phyloP scores from a whole-genome alignment of 2,888 invertebrate species.

The Apoda limacodes region DNA sequence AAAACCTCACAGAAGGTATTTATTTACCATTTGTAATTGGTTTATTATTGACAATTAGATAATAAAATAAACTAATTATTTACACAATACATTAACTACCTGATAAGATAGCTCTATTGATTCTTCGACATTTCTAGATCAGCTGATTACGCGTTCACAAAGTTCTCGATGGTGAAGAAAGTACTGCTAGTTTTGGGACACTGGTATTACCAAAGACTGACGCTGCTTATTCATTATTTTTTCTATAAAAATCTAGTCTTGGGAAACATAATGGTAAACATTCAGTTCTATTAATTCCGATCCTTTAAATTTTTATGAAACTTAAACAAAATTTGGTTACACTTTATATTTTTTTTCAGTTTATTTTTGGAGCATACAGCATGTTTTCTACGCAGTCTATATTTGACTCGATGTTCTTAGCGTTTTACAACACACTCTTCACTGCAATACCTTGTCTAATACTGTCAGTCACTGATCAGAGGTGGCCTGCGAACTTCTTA shows the following conservation, averaged over 20 bases:
- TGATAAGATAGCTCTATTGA: no score
- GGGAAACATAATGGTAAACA: conserved; percentile 70
- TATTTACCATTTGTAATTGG: no score
- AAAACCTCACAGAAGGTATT: no score
- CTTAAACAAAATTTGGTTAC: no score
- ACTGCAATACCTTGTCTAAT: conserved; percentile 80
- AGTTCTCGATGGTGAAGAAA: conserved; percentile 82
- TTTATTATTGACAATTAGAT: no score
- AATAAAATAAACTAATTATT: no score
- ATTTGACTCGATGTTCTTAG: conserved; percentile 81
- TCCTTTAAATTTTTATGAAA: conserved; percentile 1
- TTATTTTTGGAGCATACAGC: conserved; percentile 66
- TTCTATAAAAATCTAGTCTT: conserved; percentile 89
- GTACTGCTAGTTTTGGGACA: conserved; percentile 86
- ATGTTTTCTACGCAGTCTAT: conserved; percentile 74
- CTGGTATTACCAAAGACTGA: conserved; percentile 82
- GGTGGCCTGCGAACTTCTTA: conserved; percentile 66
- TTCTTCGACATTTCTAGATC: conserved; percentile 64
- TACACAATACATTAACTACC: no score
- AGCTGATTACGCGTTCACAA: conserved; percentile 89
- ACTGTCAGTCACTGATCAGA: conserved; percentile 81
- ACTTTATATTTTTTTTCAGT: no score
- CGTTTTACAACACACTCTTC: conserved; percentile 81
- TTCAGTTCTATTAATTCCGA: no score
- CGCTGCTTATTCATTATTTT: conserved; percentile 82